Evolutionary conservation across 2,797 vertebrate genomes (phyloP).

Genomic region (Helarctos malayanus): DNA sequence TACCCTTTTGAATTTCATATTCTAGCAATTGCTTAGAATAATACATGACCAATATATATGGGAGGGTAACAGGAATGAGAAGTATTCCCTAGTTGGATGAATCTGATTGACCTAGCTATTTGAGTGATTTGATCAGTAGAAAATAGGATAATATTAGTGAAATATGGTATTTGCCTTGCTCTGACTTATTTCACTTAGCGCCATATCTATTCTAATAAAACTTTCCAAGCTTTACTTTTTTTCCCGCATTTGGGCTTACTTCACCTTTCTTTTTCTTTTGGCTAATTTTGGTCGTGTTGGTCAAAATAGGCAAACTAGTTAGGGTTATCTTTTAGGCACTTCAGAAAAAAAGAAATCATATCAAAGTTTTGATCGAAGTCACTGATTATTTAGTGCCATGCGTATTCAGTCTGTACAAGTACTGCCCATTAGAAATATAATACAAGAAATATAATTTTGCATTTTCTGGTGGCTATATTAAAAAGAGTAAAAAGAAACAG

Average conservation of each 20-base stretch:
- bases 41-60: background rate
- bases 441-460: background rate
- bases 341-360: conserved; percentile 16
- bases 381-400: background rate
- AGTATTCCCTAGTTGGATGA: background rate
- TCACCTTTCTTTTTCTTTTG: conserved; percentile 29
- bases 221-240: background rate
- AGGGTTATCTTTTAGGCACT: background rate
- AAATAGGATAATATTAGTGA: background rate
- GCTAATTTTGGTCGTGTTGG: background rate
- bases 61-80: background rate
- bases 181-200: background rate
- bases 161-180: background rate
- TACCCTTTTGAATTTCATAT: background rate
- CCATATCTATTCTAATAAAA: background rate
- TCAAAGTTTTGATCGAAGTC: background rate
- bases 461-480: conserved; percentile 23
- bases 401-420: background rate
- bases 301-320: conserved; percentile 16
- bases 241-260: background rate
- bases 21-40: background rate
- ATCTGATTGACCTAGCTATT: background rate
- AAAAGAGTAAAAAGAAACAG: background rate
- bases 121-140: background rate
- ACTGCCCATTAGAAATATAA: background rate